Base-by-base conservation (phyloP, 37 sponge, comb jelly and placozoan genomes). In the Spongia lamella region DNA sequence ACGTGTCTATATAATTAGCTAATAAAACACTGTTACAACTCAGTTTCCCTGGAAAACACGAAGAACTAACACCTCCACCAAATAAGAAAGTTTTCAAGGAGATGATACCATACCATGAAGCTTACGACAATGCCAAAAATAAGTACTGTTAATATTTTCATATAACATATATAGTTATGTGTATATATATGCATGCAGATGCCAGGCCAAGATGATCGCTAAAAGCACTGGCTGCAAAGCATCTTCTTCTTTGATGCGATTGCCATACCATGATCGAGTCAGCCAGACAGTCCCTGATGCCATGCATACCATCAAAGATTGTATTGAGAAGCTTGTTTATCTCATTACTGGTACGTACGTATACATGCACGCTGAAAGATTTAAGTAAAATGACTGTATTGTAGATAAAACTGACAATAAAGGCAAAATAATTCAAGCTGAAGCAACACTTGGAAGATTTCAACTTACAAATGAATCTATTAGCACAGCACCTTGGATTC, bases 271-370 rank as follows among this genome's bases (percentile, higher is more conserved):
- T 30, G 47, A 78, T 40, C 52, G 52, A 1, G 7, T 34, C 3
- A 4, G 17, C 2, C 47, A 78, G 21, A 78, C 69, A 13, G 66
- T 65, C 7, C 59, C 68, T 14, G 79, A 78, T 56, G 55, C 79
- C 19, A 78, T 78, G 69, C 79, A 78, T 53, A 56, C 66, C 7
- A 11, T 78, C 14, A 78, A 78, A 53, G 68, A 58, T 54, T 36
- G 65, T 2, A 24, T 67, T 11, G 79, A 78, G 47, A 30, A 78
- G 17, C 13, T 78, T 26, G 59, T 78, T 6, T 53, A 56, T 21
- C 68, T 78, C 3, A 21, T 78, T 11, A 53, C 20, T 24, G 79
- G 79, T 19, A 57, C 26, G 59, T 36, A 72, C 26, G 73, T 57
- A n/a, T n/a, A n/a, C n/a, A n/a, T n/a, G n/a, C n/a, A n/a, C n/a